Percentiles rank a stretch among this genome's conserved stretches.
phyloP scores from a whole-genome alignment of 2,888 invertebrate species.

The Thereva nobilitata region DNA sequence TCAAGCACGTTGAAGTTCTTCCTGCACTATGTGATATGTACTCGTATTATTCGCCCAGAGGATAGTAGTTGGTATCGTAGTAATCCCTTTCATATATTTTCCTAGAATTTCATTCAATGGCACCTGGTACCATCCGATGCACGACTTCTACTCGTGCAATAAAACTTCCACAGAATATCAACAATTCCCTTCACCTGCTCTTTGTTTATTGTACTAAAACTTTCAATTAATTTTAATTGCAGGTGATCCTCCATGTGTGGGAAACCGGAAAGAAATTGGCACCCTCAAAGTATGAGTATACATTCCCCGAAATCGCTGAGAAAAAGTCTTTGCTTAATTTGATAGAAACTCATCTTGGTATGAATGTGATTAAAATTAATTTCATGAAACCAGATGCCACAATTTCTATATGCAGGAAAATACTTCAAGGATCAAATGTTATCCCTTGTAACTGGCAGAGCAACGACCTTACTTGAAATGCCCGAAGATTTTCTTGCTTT shows the following conservation, averaged over 20 bases:
- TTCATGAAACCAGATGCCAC: neutral
- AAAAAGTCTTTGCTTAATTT: constrained; percentile 26
- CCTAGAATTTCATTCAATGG: no score
- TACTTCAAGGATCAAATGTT: constrained; percentile 24
- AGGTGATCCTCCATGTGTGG: constrained; percentile 36
- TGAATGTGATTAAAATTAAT: constrained; percentile 3
- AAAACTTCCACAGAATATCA: no score
- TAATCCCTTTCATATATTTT: no score
- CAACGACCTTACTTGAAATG: constrained; percentile 27
- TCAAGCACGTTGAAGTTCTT: no score
- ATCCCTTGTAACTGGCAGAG: constrained; percentile 26
- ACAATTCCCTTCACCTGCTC: no score
- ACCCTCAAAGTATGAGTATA: constrained; percentile 30
- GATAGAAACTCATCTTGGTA: constrained; percentile 32
- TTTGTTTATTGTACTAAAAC: no score
- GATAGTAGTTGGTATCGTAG: no score
- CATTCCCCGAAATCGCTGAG: constrained; percentile 20
- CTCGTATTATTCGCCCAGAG: no score
- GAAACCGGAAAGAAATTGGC: constrained; percentile 27
- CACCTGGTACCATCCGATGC: no score
- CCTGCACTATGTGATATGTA: no score
- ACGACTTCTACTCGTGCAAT: no score
- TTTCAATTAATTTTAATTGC: neutral
- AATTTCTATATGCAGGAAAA: constrained; percentile 8
- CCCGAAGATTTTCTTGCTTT: constrained; percentile 31